phyloP scores from a whole-genome alignment of 2,113 vertebrate genomes.

The Hemicordylus capensis region DNA sequence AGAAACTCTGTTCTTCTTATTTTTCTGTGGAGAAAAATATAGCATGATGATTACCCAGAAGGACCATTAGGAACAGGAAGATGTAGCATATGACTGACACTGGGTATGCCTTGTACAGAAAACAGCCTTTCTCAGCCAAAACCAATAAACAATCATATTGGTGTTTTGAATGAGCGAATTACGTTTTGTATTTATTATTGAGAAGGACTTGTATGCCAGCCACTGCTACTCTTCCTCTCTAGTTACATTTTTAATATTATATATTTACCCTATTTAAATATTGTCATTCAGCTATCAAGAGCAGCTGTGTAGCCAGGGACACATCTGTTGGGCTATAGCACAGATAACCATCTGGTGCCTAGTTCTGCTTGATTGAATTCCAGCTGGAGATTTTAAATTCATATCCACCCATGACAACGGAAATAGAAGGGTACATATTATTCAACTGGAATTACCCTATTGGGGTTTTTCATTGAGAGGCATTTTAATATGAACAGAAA shows the following conservation, averaged over 20 bases:
- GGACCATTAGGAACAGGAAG: slow-evolving; percentile 46
- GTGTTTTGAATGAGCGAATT: slow-evolving; percentile 27
- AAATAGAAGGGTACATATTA: slow-evolving; percentile 68
- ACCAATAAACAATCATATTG: slow-evolving; percentile 53
- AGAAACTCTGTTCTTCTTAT: slow-evolving; percentile 50
- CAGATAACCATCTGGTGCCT: slow-evolving; percentile 65
- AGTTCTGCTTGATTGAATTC: slow-evolving; percentile 68
- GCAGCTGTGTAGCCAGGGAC: slow-evolving; percentile 66
- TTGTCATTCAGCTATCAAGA: slow-evolving; percentile 63
- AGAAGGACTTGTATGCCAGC: slow-evolving; percentile 49
- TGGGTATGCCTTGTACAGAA: slow-evolving; percentile 43
- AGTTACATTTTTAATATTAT: slow-evolving; percentile 60
- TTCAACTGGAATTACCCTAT: slow-evolving; percentile 55
- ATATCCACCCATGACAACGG: slow-evolving; percentile 68
- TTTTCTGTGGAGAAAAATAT: slow-evolving; percentile 56
- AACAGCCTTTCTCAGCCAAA: slow-evolving; percentile 53
- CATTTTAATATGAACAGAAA: slow-evolving; percentile 62
- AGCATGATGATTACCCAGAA: slow-evolving; percentile 51
- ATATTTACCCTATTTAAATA: slow-evolving; percentile 63
- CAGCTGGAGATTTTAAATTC: slow-evolving; percentile 66
- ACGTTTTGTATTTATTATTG: slow-evolving; percentile 40
- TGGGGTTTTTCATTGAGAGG: slow-evolving; percentile 53
- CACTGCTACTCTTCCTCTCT: slow-evolving; percentile 42
- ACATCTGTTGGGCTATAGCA: slow-evolving; percentile 59
- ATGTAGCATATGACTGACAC: slow-evolving; percentile 40